Percentiles rank a stretch among this genome's conserved stretches.
phyloP scores from a whole-genome alignment of 2,888 invertebrate genomes.

The Xestia rhomboidea region DNA sequence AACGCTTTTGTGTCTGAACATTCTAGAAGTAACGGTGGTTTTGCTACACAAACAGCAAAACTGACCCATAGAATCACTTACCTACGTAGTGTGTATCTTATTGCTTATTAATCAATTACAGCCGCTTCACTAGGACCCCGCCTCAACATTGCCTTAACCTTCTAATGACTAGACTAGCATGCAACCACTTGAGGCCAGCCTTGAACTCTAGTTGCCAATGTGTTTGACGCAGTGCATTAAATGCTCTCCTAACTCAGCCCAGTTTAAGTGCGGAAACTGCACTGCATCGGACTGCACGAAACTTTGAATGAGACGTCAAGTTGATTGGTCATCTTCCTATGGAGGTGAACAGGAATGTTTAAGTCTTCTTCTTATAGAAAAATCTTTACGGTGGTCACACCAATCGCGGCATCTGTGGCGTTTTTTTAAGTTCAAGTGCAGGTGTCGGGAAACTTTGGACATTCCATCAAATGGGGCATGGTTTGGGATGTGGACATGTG shows the following conservation, averaged over 20 bases:
- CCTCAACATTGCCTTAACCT: constrained; percentile 30
- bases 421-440: background rate
- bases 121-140: constrained; percentile 5
- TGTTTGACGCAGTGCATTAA: constrained; percentile 22
- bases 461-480: background rate
- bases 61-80: background rate
- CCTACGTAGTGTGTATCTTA: constrained; percentile 16
- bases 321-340: background rate
- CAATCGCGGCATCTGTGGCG: background rate
- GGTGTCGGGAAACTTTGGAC: too few relatives aligned
- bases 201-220: constrained; percentile 46
- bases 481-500: background rate
- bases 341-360: background rate
- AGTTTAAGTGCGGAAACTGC: constrained; percentile 34
- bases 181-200: constrained; percentile 31
- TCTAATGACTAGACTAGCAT: constrained; percentile 18
- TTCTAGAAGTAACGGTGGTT: background rate
- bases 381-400: background rate
- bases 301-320: background rate
- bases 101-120: constrained; percentile 34
- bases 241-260: constrained; percentile 27
- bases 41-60: background rate
- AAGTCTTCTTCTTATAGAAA: background rate
- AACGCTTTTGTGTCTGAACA: background rate
- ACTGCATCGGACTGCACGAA: constrained; percentile 5